phyloP scores from a whole-genome alignment of 2,113 vertebrate species.

The Gnathonemus echidnorhynchus region DNA sequence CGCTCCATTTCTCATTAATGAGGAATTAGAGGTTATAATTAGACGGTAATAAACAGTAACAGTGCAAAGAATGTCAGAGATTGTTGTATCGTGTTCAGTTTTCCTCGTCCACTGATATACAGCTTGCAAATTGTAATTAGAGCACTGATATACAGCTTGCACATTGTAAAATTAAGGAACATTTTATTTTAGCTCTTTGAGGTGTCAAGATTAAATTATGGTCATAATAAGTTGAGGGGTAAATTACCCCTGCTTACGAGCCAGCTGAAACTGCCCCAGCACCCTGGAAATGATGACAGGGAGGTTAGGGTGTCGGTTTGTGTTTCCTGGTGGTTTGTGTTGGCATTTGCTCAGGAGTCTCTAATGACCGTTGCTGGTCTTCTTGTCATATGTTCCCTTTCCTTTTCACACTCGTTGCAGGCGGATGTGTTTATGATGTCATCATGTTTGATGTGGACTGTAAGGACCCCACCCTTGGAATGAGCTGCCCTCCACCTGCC shows the following conservation, averaged over 20 bases:
- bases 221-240: background rate
- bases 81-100: background rate
- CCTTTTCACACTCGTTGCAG: conserved; percentile 44
- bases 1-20: too few relatives aligned
- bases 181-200: background rate
- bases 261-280: background rate
- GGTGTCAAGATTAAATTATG: background rate
- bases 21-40: too few relatives aligned
- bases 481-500: conserved; percentile 87
- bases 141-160: background rate
- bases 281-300: background rate
- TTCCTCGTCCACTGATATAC: background rate
- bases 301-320: background rate
- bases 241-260: background rate
- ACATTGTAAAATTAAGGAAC: background rate
- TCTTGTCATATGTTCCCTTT: too few relatives aligned
- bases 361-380: background rate
- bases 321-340: background rate
- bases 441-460: conserved; percentile 95
- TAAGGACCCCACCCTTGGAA: conserved; percentile 81
- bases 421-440: conserved; percentile 60
- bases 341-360: background rate
- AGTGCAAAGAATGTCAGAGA: background rate
- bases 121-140: background rate
- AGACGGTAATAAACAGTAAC: background rate